phyloP scores from a whole-genome alignment of 2,113 vertebrate species.

The Platichthys flesus region DNA sequence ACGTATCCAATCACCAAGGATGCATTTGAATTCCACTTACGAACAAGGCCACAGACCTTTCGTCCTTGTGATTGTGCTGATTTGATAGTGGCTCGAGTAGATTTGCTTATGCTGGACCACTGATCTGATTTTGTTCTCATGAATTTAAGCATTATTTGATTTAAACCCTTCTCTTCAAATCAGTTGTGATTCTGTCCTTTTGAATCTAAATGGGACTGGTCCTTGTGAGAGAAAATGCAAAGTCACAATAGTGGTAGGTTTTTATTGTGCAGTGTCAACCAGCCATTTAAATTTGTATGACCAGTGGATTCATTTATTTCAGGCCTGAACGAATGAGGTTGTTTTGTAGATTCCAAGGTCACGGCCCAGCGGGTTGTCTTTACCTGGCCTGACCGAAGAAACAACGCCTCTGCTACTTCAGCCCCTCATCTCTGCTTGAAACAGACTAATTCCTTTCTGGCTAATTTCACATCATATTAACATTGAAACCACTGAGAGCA shows the following conservation, averaged over 20 bases:
- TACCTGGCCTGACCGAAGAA: neutral
- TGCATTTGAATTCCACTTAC: neutral
- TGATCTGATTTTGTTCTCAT: neutral
- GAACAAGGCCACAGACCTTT: neutral
- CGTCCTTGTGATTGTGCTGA: neutral
- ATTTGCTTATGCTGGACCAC: no score
- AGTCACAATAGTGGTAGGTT: no score
- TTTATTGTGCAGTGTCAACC: no score
- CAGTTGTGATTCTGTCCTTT: no score
- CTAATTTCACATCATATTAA: conserved; percentile 35
- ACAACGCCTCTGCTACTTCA: conserved; percentile 1
- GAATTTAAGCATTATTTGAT: no score
- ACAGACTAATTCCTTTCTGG: conserved; percentile 11
- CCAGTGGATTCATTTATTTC: conserved; percentile 2
- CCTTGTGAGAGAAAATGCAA: no score
- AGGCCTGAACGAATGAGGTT: neutral
- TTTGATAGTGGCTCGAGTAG: neutral
- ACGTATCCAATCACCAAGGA: neutral
- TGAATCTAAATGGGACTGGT: no score
- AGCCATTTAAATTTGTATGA: neutral
- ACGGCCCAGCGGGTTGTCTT: conserved; percentile 7
- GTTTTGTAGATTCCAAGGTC: conserved; percentile 26
- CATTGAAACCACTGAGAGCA: conserved; percentile 3
- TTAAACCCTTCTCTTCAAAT: no score
- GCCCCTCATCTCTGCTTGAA: conserved; percentile 23